Evolutionary conservation across 2,113 vertebrate genomes (phyloP).

Genomic region (Meles meles): DNA sequence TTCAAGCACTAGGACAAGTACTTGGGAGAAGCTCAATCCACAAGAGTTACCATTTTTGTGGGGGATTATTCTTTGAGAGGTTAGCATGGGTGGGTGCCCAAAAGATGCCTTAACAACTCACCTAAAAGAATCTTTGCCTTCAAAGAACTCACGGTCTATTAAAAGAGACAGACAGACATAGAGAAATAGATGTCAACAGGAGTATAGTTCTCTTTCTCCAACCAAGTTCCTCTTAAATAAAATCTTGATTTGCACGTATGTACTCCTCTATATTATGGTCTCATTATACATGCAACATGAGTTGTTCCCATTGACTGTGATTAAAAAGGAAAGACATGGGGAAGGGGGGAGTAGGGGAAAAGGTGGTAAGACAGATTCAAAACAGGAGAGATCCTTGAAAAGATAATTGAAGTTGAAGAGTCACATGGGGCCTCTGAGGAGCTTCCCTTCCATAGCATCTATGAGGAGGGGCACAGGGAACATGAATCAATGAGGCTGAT

Average conservation of each 20-base stretch:
- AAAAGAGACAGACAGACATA: background rate
- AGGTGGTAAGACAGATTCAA: background rate
- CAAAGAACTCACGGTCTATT: background rate
- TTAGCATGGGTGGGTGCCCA: background rate
- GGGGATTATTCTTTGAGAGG: background rate
- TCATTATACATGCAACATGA: background rate
- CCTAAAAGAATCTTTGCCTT: background rate
- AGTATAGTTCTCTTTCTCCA: background rate
- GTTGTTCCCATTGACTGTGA: background rate
- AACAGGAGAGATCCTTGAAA: background rate
- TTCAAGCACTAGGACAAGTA: background rate
- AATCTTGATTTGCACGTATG: background rate
- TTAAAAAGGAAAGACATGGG: background rate
- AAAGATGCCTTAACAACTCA: background rate
- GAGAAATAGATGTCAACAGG: no score
- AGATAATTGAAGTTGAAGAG: background rate
- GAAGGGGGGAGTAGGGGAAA: rapidly evolving
- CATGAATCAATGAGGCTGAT: no score
- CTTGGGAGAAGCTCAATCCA: background rate
- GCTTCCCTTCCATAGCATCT: background rate
- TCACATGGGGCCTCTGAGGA: background rate
- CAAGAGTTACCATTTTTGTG: background rate
- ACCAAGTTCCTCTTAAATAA: background rate
- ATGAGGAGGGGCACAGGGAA: background rate
- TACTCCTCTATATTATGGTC: background rate